Base-by-base conservation (phyloP, 2,113 vertebrate genomes). In the Sialia sialis region DNA sequence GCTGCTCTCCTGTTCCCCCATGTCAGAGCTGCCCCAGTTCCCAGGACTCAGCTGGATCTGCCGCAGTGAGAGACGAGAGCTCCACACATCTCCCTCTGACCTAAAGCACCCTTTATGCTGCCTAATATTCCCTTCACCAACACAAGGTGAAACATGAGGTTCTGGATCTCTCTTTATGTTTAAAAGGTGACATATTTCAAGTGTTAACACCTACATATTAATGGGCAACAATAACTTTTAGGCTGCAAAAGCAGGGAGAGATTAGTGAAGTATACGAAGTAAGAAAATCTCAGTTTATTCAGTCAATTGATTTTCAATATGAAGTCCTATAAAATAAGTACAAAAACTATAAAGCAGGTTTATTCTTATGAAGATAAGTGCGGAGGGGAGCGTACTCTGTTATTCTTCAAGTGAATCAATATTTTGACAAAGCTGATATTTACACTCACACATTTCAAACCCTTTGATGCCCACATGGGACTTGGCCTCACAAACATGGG, bases 371-470 rank as follows among this genome's bases (percentile, higher is more conserved):
- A 74, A 70, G 32, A 22, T 77, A 34, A 29, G n/a, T 6, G 4
- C 62, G 48, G 58, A 36, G 32, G n/a, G 59, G 34, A 86, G 44
- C 34, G 16, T 6, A 8, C 58, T 79, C 44, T 49, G 78, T 87
- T 97, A 43, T 83, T 62, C 91, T 88, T 77, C 74, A 94, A 96
- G 93, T 68, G 95, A 94, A 97, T 98, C 97, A 95, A 97, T 98
- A 95, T 98, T 98, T 98, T 98, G 97, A 98, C 96, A 98, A 96
- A 96, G 80, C 76, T 46, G 68, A 94, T 96, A 90, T 95, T 95
- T 94, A 90, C 4, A 3, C 67, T 96, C 29, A 9, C 95, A 94
- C 94, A 92, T 94, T 97, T 97, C 52, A 96, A 97, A 97, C 80
- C 91, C 91, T 94, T 94, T 62, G 60, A 76, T 92, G 87, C 87